phyloP scores from a whole-genome alignment of 1,140 invertebrate genomes.

The Drosophila miranda region DNA sequence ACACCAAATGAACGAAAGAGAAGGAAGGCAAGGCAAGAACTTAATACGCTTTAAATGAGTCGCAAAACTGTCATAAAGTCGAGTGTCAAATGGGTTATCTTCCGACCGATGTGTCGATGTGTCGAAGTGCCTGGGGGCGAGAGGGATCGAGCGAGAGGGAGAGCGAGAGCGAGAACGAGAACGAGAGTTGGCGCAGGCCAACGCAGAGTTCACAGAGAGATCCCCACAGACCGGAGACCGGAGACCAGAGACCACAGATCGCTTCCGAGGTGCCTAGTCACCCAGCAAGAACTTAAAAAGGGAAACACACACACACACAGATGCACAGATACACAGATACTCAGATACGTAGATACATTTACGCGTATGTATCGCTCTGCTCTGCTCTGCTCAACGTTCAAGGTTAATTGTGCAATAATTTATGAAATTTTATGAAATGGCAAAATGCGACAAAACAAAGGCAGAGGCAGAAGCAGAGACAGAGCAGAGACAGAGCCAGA shows the following conservation, averaged over 20 bases:
- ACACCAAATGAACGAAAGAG: neutral
- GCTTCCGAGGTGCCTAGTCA: neutral
- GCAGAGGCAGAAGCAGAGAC: conserved; percentile 2
- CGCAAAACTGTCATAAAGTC: conserved; percentile 43
- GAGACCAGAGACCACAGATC: neutral
- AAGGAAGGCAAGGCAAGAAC: conserved; percentile 25
- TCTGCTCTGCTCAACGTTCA: conserved; percentile 30
- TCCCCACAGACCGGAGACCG: conserved; percentile 12
- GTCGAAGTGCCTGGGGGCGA: conserved; percentile 24
- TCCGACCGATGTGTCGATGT: conserved; percentile 9
- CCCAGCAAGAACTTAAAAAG: conserved; percentile 28
- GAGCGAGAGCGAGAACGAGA: neutral
- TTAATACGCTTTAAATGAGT: conserved; percentile 53
- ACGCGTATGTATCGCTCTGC: too few relatives aligned
- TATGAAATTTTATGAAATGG: conserved; percentile 71
- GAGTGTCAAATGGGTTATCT: conserved; percentile 52
- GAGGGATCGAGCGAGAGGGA: conserved; percentile 5
- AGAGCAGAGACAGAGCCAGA: neutral
- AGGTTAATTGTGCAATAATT: conserved; percentile 75
- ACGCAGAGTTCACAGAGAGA: conserved; percentile 40
- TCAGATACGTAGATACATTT: too few relatives aligned
- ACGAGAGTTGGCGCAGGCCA: conserved; percentile 1
- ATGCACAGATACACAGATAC: neutral
- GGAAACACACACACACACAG: conserved; percentile 16
- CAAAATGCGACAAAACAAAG: conserved; percentile 57